These are phyloP conservation scores for Cossypha polioptera DNA, from an alignment of 2,797 vertebrate genomes.

Conservation along the genomic window DNA sequence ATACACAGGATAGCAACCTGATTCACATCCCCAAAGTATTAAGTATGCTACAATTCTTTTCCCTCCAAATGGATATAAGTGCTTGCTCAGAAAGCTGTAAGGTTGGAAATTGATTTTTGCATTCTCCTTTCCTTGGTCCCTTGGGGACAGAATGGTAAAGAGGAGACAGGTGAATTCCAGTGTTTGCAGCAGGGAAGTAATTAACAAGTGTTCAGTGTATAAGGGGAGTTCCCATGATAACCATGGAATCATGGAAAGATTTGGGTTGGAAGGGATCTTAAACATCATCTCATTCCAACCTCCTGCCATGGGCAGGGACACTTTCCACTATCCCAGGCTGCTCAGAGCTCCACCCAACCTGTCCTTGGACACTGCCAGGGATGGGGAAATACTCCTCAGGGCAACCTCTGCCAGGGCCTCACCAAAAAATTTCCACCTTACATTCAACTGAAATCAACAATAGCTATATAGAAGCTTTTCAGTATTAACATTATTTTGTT, in stretches of 20 bases:
- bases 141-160: neutral
- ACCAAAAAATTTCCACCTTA: neutral
- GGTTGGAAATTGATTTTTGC: neutral
- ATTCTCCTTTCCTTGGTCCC: neutral
- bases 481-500: neutral
- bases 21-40: neutral
- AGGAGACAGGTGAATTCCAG: neutral
- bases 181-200: neutral
- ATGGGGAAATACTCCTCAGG: neutral
- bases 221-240: neutral
- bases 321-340: accelerated
- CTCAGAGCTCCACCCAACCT: neutral
- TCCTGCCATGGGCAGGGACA: neutral
- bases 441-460: neutral
- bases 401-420: neutral
- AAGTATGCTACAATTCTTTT: neutral
- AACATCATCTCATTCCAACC: neutral
- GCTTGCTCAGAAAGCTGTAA: neutral
- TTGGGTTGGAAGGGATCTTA: neutral
- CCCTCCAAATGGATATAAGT: neutral
- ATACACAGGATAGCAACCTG: neutral
- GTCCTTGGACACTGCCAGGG: neutral
- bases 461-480: neutral
- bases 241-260: neutral
- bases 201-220: neutral